Evolutionary conservation across 2,888 invertebrate genomes (phyloP).

Genomic region (Exocentrus adspersus): DNA sequence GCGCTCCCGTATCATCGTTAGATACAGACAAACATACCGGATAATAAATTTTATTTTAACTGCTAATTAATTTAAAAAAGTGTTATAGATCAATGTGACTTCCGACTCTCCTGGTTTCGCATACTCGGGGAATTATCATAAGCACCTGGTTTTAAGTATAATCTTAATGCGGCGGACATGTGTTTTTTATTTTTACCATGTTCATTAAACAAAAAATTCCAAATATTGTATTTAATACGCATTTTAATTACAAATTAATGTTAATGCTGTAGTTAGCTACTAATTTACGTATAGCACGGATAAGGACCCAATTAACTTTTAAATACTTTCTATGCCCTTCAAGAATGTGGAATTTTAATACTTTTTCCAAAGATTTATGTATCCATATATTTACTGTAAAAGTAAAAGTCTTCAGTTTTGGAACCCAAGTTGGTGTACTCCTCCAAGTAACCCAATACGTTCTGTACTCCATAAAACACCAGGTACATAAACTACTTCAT

Average conservation of each 20-base stretch:
- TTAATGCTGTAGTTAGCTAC: neutral
- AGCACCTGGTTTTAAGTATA: slow-evolving; percentile 7
- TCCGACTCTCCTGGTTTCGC: slow-evolving; percentile 8
- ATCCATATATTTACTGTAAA: too few species aligned
- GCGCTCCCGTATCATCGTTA: neutral
- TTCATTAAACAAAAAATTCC: neutral
- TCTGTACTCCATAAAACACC: too few species aligned
- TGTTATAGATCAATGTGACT: slow-evolving; percentile 11
- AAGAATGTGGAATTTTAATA: too few species aligned
- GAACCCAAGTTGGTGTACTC: too few species aligned
- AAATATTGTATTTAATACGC: neutral
- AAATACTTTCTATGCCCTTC: too few species aligned
- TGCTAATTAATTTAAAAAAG: neutral
- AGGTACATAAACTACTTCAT: slow-evolving; percentile 15
- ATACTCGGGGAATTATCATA: neutral
- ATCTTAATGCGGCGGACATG: neutral
- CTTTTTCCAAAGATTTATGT: too few species aligned
- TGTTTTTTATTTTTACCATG: neutral
- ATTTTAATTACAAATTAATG: neutral
- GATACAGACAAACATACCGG: neutral
- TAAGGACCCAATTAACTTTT: too few species aligned
- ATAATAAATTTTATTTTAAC: neutral
- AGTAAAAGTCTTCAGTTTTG: too few species aligned
- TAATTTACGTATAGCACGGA: neutral
- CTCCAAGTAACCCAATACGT: too few species aligned